phyloP scores from a whole-genome alignment of 2,888 invertebrate species.

The Rhamphomyia laevipes region DNA sequence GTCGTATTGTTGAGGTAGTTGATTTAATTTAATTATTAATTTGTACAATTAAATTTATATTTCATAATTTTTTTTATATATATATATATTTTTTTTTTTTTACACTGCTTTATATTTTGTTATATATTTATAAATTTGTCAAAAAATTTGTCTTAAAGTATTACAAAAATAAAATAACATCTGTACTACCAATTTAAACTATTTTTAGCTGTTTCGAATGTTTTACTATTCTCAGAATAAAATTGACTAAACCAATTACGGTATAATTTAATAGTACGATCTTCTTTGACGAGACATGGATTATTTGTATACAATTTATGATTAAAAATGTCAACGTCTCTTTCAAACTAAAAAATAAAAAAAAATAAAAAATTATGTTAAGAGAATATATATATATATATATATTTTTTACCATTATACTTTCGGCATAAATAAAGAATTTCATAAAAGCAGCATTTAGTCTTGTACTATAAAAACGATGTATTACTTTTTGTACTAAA shows the following conservation, averaged over 20 bases:
- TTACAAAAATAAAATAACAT: too few species aligned
- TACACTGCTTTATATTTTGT: not conserved
- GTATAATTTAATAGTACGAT: slow-evolving; percentile 58
- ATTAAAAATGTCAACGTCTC: slow-evolving; percentile 81
- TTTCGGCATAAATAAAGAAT: slow-evolving; percentile 55
- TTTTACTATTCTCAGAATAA: slow-evolving; percentile 60
- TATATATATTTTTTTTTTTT: not conserved
- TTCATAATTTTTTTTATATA: not conserved
- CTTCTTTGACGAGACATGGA: slow-evolving; percentile 63
- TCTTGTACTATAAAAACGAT: slow-evolving; percentile 58
- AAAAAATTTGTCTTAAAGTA: too few species aligned
- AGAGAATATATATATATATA: not conserved
- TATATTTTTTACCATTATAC: slow-evolving; percentile 44
- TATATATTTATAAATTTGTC: not conserved
- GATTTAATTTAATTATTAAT: not conserved
- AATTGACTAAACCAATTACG: slow-evolving; percentile 78
- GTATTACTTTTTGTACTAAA: slow-evolving; percentile 60
- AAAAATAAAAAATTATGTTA: not conserved
- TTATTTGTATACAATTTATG: slow-evolving; percentile 61
- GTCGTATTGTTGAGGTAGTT: not conserved
- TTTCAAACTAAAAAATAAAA: slow-evolving; percentile 54
- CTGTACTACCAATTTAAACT: not conserved
- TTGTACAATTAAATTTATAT: too few species aligned
- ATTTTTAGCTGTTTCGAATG: not conserved
- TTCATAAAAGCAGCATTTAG: slow-evolving; percentile 51